phyloP scores from a whole-genome alignment of 1,140 invertebrate species.

The Solenopsis fugax region DNA sequence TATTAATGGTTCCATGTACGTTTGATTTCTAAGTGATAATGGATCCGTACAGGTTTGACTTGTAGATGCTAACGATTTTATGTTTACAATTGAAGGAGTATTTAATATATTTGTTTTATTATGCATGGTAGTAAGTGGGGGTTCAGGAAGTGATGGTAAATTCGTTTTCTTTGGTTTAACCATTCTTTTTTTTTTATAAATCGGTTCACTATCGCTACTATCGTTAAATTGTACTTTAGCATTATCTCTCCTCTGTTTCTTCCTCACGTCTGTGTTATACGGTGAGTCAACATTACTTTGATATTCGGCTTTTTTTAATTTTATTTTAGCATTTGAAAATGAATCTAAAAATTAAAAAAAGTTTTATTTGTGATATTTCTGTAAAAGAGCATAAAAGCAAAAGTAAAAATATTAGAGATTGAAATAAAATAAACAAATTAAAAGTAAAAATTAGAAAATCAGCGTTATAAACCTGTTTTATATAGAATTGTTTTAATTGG shows the following conservation, averaged over 20 bases:
- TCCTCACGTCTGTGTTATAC: not conserved
- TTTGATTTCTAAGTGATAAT: too few relatives aligned
- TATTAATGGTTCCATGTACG: too few relatives aligned
- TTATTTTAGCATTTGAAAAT: slow-evolving; percentile 1
- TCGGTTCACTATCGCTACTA: not conserved
- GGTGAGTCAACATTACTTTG: not conserved
- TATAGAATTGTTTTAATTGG: slow-evolving; percentile 16
- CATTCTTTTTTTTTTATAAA: not conserved
- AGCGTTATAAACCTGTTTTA: not conserved
- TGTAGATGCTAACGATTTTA: not conserved
- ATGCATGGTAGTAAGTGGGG: not conserved
- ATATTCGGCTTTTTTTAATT: slow-evolving; percentile 7
- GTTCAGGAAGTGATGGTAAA: not conserved
- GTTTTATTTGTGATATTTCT: not conserved
- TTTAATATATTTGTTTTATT: not conserved
- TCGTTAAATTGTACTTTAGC: slow-evolving; percentile 9
- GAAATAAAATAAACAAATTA: not conserved
- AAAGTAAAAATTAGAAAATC: not conserved
- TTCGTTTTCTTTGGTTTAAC: not conserved
- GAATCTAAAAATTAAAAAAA: slow-evolving; percentile 19
- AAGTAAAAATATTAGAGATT: not conserved
- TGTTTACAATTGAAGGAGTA: not conserved
- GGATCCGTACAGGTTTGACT: not conserved
- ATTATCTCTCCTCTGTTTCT: slow-evolving; percentile 12
- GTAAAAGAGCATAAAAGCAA: not conserved